Conservation (phyloP, 2,888 invertebrate species). For the Stenoptilia bipunctidactyla region DNA sequence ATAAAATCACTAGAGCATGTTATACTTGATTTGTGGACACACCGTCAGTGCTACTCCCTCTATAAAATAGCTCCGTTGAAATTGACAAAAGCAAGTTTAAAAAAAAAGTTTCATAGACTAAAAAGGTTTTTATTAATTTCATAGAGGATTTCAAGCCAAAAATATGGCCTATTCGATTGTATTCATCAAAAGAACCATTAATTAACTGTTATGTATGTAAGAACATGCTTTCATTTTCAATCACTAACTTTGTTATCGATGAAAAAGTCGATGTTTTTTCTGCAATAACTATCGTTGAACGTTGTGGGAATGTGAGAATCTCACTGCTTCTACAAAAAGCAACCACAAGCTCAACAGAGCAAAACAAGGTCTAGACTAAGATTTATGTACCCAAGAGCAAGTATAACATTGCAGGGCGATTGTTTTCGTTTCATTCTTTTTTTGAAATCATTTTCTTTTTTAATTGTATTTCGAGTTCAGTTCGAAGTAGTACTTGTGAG, state of each 20-base stretch:
- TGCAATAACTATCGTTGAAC: conserved; percentile 32
- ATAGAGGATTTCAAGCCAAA: too few relatives aligned
- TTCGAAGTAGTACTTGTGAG: not conserved
- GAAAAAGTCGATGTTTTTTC: conserved; percentile 27
- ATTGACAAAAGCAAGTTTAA: too few relatives aligned
- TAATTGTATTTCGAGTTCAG: not conserved
- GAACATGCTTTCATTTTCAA: conserved; percentile 21
- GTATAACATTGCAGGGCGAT: not conserved
- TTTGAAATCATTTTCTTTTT: not conserved
- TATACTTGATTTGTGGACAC: too few relatives aligned
- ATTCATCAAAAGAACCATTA: too few relatives aligned
- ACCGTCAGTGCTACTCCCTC: too few relatives aligned
- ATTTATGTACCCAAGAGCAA: not conserved
- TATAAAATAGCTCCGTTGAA: too few relatives aligned
- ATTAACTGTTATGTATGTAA: too few relatives aligned
- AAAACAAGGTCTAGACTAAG: conserved; percentile 55
- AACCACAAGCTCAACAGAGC: conserved; percentile 31
- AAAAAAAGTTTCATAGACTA: too few relatives aligned
- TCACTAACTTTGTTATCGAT: too few relatives aligned
- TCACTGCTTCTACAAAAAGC: conserved; percentile 38
- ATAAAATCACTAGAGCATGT: too few relatives aligned
- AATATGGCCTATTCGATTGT: too few relatives aligned
- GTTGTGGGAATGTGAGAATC: conserved; percentile 48
- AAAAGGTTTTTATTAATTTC: too few relatives aligned
- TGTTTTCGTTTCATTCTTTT: not conserved